Evolutionary conservation across 2,113 vertebrate species (phyloP).

Genomic region (Onychostoma macrolepis): DNA sequence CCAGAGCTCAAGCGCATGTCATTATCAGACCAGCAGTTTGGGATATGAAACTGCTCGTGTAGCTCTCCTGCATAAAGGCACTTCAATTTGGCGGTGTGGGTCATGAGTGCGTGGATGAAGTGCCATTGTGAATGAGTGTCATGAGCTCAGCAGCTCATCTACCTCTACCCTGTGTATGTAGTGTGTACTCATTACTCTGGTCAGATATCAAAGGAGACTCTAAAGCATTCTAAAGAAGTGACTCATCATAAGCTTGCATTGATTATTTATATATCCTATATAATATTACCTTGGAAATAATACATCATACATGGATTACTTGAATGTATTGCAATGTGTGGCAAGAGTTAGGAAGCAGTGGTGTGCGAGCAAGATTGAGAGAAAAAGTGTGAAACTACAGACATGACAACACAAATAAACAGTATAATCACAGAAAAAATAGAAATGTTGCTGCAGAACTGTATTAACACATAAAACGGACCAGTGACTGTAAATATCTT

Average conservation of each 20-base stretch:
- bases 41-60: background rate
- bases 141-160: conserved; percentile 23
- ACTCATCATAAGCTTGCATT: conserved; percentile 32
- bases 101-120: background rate
- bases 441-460: background rate
- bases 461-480: background rate
- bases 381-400: background rate
- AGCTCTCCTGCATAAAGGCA: conserved; percentile 22
- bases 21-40: background rate
- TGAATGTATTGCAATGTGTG: background rate
- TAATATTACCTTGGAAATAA: background rate
- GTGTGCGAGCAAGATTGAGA: background rate
- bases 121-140: conserved; percentile 6
- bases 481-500: background rate
- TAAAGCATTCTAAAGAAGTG: background rate
- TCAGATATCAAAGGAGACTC: conserved; percentile 43
- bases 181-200: conserved; percentile 38
- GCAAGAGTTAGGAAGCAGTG: background rate
- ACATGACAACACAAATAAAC: background rate
- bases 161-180: background rate
- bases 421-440: background rate
- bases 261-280: background rate
- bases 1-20: background rate
- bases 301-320: too few species aligned
- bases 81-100: background rate